Evolutionary conservation across 2,113 vertebrate species (phyloP), one percentile per base, ranked within the genome.

Genomic region (Lampris incognitus): DNA sequence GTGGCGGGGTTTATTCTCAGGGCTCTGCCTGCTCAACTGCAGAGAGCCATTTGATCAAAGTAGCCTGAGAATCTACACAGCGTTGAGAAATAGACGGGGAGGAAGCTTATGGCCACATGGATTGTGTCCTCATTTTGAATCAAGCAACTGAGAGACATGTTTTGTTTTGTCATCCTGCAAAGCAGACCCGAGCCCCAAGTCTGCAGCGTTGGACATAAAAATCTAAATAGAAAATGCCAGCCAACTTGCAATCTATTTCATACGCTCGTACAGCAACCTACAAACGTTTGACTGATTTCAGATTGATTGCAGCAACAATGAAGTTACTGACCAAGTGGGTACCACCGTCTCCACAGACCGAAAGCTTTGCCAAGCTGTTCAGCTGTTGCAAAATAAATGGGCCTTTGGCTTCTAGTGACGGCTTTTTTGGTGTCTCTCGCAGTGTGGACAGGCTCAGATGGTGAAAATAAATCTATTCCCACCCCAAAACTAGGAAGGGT

Each of bases 11-110:
- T 0, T 49, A 74, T 80, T 81, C 46, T 66, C 63, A 65, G 58
- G 54, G 66, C 60, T 61, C 48, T 72, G 76, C 56, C 39, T 58
- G 54, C 76, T 78, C 76, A 85, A 72, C 73, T 42, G 37, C 66
- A 69, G 55, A 9, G 9, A 9, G 50, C 50, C 13, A 11, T 52
- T 52, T 13, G 9, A 52, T 52, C 50, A 52, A 52, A 52, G 50
- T 24, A 11, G 50, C 9, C 44, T 42, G 59, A 58, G 77, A 74
- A 50, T 44, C 10, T 37, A 40, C 36, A 52, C 40, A 44, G 52
- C 10, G 1, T 52, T 11, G 13, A 24, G 24, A 24, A 24, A 24
- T 24, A 24, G 24, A 24, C 24, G 24, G 24, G 24, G 24, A 24
- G 24, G 24, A 24, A 24, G 24, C 24, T 24, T 24, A 24, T 24